phyloP scores from a whole-genome alignment of 2,113 vertebrate species.

The Atrichornis clamosus region DNA sequence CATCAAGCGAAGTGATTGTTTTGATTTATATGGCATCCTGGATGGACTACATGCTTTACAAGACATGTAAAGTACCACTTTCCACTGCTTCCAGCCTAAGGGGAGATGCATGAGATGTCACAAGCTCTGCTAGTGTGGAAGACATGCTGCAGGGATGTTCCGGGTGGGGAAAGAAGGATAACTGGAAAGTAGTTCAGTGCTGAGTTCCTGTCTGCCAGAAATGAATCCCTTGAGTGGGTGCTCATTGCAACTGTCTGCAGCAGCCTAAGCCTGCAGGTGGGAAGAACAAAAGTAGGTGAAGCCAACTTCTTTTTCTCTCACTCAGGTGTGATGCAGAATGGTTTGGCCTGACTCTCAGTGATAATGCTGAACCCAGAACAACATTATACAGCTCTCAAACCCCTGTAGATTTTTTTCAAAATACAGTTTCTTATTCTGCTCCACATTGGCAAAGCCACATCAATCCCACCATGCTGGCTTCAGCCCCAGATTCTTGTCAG shows the following conservation, averaged over 20 bases:
- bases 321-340: neutral
- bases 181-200: neutral
- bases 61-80: neutral
- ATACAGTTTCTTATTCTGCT: neutral
- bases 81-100: neutral
- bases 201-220: neutral
- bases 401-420: neutral
- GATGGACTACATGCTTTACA: neutral
- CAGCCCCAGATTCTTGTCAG: neutral
- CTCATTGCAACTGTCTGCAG: neutral
- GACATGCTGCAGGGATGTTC: neutral
- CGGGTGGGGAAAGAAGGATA: neutral
- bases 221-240: neutral
- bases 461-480: neutral
- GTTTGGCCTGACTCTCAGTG: neutral
- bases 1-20: neutral
- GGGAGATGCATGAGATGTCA: neutral
- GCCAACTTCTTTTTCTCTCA: neutral
- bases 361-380: neutral
- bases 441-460: neutral
- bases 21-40: neutral
- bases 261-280: neutral
- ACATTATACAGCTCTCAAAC: neutral
- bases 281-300: neutral
- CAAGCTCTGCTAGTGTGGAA: neutral